Evolutionary conservation across 2,888 invertebrate genomes (phyloP).

Genomic region (Agrotis puta): DNA sequence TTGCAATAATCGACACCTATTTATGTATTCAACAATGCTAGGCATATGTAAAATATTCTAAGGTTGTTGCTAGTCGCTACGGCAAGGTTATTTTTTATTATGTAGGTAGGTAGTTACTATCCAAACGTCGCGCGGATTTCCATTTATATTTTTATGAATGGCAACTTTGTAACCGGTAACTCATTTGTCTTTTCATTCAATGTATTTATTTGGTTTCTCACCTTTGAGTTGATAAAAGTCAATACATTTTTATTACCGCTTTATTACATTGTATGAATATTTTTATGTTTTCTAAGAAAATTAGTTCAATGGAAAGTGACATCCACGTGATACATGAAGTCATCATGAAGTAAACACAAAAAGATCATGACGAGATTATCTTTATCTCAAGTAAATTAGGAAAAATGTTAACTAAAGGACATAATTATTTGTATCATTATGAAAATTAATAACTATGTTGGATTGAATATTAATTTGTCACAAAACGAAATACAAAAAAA

Average conservation of each 20-base stretch:
- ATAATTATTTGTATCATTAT: no score
- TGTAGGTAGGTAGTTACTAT: conserved; percentile 17
- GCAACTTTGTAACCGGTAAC: conserved; percentile 32
- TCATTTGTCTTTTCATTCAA: conserved; percentile 4
- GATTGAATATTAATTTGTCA: no score
- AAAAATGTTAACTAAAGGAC: no score
- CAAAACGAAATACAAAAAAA: no score
- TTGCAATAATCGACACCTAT: conserved; percentile 50
- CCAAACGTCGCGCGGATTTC: not conserved
- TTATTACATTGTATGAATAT: not conserved
- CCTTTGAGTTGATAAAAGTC: conserved; percentile 1
- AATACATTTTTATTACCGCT: conserved; percentile 3
- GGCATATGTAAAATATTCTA: conserved; percentile 33
- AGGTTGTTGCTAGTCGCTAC: conserved; percentile 33
- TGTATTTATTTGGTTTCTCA: conserved; percentile 10
- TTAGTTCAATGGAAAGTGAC: not conserved
- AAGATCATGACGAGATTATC: no score
- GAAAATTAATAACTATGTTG: no score
- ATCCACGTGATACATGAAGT: not conserved
- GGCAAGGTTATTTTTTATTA: conserved; percentile 48
- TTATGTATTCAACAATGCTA: conserved; percentile 26
- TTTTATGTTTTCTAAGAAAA: conserved; percentile 3
- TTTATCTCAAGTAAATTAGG: no score
- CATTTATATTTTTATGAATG: conserved; percentile 13
- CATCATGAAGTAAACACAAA: not conserved